phyloP scores from a whole-genome alignment of 2,113 vertebrate genomes.

The Dinomys branickii region DNA sequence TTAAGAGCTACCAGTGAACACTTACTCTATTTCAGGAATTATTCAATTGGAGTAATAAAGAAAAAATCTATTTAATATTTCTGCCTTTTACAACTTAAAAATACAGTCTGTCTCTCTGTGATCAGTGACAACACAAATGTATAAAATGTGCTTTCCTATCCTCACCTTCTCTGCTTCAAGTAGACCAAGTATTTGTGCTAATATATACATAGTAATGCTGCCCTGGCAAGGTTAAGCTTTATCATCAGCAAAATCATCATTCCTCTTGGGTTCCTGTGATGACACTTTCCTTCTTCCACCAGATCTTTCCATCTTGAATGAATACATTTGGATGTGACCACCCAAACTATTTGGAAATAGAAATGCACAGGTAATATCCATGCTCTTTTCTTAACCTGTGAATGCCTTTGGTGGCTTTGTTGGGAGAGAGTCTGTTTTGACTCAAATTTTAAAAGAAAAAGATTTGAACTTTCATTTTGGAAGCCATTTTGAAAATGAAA shows the following conservation, averaged over 20 bases:
- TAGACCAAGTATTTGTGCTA: background rate
- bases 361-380: background rate
- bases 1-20: background rate
- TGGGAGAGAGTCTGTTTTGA: background rate
- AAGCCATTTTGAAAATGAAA: background rate
- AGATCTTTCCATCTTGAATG: background rate
- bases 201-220: background rate
- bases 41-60: background rate
- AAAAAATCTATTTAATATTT: background rate
- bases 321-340: background rate
- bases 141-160: background rate
- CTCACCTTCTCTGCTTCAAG: background rate
- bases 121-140: background rate
- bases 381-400: background rate
- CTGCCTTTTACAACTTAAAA: background rate
- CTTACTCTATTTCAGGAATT: background rate
- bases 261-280: background rate
- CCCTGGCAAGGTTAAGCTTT: background rate
- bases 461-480: background rate
- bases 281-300: background rate
- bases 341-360: background rate
- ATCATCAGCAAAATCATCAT: background rate
- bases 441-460: background rate
- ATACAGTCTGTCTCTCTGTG: background rate
- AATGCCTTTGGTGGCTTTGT: background rate